A percentile compares a stretch with the other conserved stretches of the same genome.
Conservation (phyloP, 2,797 vertebrate species). For the Smutsia temminckii region DNA sequence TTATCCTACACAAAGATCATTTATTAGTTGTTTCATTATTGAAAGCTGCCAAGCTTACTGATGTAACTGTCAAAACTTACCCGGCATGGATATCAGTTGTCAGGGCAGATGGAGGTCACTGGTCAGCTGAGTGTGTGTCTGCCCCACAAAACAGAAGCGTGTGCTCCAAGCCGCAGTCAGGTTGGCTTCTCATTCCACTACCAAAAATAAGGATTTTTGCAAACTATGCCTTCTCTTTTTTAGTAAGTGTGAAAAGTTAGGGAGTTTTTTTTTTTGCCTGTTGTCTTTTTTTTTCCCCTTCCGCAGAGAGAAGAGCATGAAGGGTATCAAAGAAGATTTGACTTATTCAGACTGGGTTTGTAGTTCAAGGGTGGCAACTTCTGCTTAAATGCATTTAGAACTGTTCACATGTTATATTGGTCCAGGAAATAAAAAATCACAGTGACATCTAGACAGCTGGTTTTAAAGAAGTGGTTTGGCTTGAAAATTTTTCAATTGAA, state of each 20-base stretch:
- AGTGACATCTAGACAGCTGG: slow-evolving; percentile 42
- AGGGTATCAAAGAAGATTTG: not conserved
- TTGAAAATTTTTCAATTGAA: slow-evolving; percentile 35
- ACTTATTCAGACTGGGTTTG: not conserved
- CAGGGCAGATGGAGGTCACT: not conserved
- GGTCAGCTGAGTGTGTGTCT: not conserved
- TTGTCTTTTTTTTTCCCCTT: not conserved
- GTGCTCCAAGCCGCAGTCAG: not conserved
- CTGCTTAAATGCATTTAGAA: slow-evolving; percentile 30
- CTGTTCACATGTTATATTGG: slow-evolving; percentile 11
- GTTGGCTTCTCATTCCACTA: not conserved
- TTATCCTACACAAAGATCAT: not conserved
- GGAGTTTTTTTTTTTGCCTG: not conserved
- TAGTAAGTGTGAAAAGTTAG: not conserved
- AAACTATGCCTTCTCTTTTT: not conserved
- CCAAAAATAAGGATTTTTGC: not conserved
- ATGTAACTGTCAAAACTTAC: not conserved
- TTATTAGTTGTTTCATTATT: not conserved
- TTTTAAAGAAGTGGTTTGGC: slow-evolving; percentile 45
- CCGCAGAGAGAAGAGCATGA: not conserved
- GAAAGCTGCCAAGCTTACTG: not conserved
- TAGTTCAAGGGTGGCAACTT: not conserved
- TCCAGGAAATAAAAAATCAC: slow-evolving; percentile 52
- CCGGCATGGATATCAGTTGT: rapidly evolving
- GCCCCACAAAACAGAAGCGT: not conserved